phyloP scores from a whole-genome alignment of 2,888 invertebrate genomes.

The Therioaphis trifolii region DNA sequence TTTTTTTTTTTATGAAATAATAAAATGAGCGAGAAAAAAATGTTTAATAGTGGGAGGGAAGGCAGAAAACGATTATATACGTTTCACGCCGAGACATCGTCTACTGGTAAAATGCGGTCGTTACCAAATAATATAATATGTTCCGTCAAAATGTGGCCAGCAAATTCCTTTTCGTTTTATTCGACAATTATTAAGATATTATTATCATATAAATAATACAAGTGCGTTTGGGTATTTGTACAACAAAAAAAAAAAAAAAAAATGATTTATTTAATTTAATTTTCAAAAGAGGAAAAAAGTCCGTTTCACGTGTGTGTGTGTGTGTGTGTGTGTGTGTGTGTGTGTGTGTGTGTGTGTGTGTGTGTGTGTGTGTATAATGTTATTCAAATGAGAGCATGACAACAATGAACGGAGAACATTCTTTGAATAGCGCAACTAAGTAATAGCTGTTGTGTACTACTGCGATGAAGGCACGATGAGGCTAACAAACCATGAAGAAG shows the following conservation, averaged over 20 bases:
- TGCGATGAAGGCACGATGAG: slow-evolving; percentile 12
- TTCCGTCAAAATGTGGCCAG: neutral
- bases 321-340: neutral
- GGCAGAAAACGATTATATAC: neutral
- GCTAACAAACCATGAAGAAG: slow-evolving; percentile 58
- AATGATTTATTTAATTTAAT: slow-evolving; percentile 45
- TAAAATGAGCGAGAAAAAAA: neutral
- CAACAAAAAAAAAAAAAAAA: too few species aligned
- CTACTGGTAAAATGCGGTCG: too few species aligned
- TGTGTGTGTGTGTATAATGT: slow-evolving; percentile 13
- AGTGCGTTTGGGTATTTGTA: neutral
- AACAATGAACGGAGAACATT: slow-evolving; percentile 40
- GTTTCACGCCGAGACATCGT: too few species aligned
- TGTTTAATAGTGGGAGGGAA: neutral
- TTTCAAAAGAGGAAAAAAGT: neutral
- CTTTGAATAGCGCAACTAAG: slow-evolving; percentile 48
- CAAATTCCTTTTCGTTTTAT: neutral
- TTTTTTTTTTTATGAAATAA: neutral
- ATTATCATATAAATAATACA: too few species aligned
- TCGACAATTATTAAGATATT: neutral
- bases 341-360: neutral
- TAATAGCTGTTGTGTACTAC: slow-evolving; percentile 18
- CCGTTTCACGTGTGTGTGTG: too few species aligned
- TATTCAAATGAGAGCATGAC: slow-evolving; percentile 50
- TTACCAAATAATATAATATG: too few species aligned